Evolutionary conservation across 2,888 invertebrate genomes (phyloP).

Genomic region (Nematopogon swammerdamellus): DNA sequence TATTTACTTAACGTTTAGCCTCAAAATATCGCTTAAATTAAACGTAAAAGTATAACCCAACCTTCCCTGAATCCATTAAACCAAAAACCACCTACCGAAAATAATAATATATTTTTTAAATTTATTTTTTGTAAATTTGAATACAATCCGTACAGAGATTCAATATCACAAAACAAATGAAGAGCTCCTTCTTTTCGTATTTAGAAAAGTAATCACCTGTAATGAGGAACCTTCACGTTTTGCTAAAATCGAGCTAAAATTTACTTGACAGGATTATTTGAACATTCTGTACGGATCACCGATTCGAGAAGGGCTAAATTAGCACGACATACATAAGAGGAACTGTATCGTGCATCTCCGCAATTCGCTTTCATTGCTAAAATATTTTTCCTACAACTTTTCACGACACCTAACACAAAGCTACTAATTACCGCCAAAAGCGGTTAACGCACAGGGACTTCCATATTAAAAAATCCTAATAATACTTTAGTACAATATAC

Average conservation of each 20-base stretch:
- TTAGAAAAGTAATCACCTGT: not conserved
- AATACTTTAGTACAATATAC: too few species aligned
- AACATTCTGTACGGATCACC: too few species aligned
- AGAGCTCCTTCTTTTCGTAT: not conserved
- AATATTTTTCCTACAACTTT: conserved; percentile 15
- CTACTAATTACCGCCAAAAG: too few species aligned
- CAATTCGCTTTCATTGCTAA: conserved; percentile 36
- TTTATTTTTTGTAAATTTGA: too few species aligned
- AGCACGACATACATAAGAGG: conserved; percentile 50
- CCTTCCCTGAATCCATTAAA: not conserved
- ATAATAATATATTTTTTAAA: too few species aligned
- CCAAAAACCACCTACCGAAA: not conserved
- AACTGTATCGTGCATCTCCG: conserved; percentile 52
- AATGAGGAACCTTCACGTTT: not conserved
- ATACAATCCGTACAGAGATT: not conserved
- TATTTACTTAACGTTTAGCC: too few species aligned
- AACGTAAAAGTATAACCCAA: too few species aligned
- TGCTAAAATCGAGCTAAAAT: not conserved
- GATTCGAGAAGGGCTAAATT: not conserved
- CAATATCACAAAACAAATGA: not conserved
- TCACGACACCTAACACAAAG: not conserved
- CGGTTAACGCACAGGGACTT: too few species aligned
- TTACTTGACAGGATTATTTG: too few species aligned
- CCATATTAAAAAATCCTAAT: too few species aligned
- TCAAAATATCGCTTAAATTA: too few species aligned